Evolutionary conservation across 1,140 invertebrate species (phyloP), one percentile per base, ranked within the genome.

Genomic region (Reticulitermes speratus): DNA sequence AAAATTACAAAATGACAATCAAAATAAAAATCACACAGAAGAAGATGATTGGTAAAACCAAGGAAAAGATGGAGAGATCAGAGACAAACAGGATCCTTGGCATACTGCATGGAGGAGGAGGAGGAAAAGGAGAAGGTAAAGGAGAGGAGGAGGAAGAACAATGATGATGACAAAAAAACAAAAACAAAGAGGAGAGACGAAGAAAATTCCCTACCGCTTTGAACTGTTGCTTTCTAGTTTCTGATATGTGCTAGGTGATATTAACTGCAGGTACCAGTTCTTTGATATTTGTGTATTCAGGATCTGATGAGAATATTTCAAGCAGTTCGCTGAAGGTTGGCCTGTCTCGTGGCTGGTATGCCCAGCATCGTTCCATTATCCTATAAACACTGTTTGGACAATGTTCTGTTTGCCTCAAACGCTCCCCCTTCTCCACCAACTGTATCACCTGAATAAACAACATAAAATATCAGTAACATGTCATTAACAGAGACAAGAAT

Each of bases 301-400:
- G 94, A 90, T 95, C 93, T 16, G 92, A 93, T 7, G 95, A 94
- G 89, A 98, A 97, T 82, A 95, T 94, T 30, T 96, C 93, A 25
- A 95, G 93, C 25, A 99, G 93, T 88, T 96, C 94, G 82, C 93
- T 91, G 91, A 99, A 99, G 0, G 94, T 96, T 0, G 97, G 97
- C 87, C 98, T 91, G 45, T 95, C 91, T 82, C 94, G 92, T 0
- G 96, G 94, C 82, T 95, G 93, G 89, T 96, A 96, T 8, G 94
- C 92, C 98, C 98, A 99, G 91, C 98, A 99, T 89, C 95, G 94
- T 86, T 94, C 91, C 96, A 99, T 99, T 84, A 98, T 93, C 87
- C 95, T 91, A 90, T 98, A 99, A 65, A 98, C 95, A 87, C 96
- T 94, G 83, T 95, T 93, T 0, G 98, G 96, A 91, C 98, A 99